These are phyloP conservation scores for Cenopis cana DNA, from an alignment of 2,888 invertebrate genomes.

Conservation along the genomic window DNA sequence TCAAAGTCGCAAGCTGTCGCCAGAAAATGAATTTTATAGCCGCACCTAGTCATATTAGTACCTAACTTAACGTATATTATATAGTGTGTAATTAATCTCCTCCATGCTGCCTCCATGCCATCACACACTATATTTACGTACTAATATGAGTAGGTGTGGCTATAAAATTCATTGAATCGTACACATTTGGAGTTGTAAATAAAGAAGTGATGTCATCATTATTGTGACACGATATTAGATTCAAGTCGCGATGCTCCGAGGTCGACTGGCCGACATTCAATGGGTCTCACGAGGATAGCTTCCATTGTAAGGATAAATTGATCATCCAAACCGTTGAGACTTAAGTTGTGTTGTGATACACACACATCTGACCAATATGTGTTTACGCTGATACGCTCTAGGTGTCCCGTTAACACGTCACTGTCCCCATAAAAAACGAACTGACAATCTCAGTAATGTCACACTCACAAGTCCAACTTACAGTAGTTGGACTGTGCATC, in stretches of 20 bases:
- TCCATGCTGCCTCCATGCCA: too few species aligned
- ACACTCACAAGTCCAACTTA: too few species aligned
- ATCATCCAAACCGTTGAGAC: slow-evolving; percentile 7
- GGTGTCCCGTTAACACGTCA: not conserved
- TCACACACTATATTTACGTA: not conserved
- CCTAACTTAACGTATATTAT: too few species aligned
- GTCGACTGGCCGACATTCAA: slow-evolving; percentile 56
- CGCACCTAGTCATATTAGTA: too few species aligned
- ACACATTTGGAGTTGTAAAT: slow-evolving; percentile 6
- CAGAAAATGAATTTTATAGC: too few species aligned
- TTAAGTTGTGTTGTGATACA: not conserved
- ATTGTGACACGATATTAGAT: slow-evolving; percentile 48
- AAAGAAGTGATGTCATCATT: slow-evolving; percentile 61
- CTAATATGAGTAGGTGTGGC: not conserved
- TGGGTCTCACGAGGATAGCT: slow-evolving; percentile 47
- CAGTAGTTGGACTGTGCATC: too few species aligned
- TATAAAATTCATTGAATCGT: not conserved
- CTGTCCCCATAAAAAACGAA: too few species aligned
- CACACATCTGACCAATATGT: not conserved
- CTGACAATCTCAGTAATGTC: too few species aligned
- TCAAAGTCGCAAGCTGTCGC: too few species aligned
- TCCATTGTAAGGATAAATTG: slow-evolving; percentile 29
- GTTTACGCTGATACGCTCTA: not conserved
- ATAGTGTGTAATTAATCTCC: too few species aligned
- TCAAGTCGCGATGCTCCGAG: slow-evolving; percentile 58